These are phyloP conservation scores for Cosmopolites sordidus DNA, from an alignment of 2,888 invertebrate species.

Conservation along the genomic window DNA sequence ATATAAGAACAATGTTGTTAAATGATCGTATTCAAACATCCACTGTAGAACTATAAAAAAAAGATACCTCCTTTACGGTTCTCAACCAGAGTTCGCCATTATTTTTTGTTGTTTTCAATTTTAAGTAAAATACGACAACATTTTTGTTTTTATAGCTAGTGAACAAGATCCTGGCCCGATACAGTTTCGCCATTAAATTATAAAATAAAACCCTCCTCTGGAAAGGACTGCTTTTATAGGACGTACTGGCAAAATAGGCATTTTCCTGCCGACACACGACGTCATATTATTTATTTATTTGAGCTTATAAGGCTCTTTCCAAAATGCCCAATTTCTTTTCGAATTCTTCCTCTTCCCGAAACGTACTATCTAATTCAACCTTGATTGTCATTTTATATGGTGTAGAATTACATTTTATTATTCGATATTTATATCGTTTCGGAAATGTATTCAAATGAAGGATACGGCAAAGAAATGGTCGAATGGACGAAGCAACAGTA, in stretches of 20 bases:
- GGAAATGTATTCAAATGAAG: no score
- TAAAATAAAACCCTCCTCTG: constrained; percentile 17
- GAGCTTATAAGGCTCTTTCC: constrained; percentile 6
- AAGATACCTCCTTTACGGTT: no score
- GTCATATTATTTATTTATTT: constrained; percentile 12
- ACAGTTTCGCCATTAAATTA: constrained; percentile 17
- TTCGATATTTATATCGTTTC: no score
- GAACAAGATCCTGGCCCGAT: constrained; percentile 17
- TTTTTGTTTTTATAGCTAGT: constrained; percentile 13
- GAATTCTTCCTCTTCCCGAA: no score
- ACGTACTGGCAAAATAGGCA: constrained; percentile 13
- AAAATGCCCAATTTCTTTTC: not conserved
- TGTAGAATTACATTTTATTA: no score
- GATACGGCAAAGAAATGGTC: no score
- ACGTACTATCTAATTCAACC: no score
- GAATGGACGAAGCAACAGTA: no score
- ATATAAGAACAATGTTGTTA: no score
- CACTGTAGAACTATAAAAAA: no score
- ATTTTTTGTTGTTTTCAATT: constrained; percentile 13
- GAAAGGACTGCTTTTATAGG: constrained; percentile 11
- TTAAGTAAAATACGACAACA: constrained; percentile 10
- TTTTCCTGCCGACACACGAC: constrained; percentile 11
- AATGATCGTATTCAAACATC: no score
- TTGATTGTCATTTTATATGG: no score
- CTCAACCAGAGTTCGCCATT: constrained; percentile 3